These are phyloP conservation scores for Hyposmocoma kahamanoa DNA, from an alignment of 1,140 invertebrate species.

Conservation along the genomic window DNA sequence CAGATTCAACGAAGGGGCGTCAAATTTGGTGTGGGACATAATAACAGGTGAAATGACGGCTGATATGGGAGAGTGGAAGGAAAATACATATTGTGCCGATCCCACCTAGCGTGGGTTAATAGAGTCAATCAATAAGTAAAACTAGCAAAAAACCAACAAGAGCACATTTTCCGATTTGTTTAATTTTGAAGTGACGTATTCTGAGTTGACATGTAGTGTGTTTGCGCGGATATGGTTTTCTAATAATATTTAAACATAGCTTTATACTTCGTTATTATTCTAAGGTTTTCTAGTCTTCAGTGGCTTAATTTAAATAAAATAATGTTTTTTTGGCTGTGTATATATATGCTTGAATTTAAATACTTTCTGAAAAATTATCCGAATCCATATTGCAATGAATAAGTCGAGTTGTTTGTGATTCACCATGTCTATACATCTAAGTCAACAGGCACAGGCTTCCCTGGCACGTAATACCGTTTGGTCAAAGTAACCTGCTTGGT, in stretches of 20 bases:
- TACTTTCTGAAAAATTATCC: neutral
- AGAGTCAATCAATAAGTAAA: too few species aligned
- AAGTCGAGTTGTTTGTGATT: conserved; percentile 2
- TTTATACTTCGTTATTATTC: too few species aligned
- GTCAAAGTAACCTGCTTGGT: conserved; percentile 71
- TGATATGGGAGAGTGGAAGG: too few species aligned
- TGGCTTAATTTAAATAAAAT: too few species aligned
- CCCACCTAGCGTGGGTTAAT: too few species aligned
- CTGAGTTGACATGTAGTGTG: neutral
- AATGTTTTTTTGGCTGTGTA: too few species aligned
- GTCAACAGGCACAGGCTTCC: conserved; percentile 80
- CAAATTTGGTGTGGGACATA: too few species aligned
- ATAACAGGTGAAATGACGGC: too few species aligned
- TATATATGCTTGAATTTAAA: neutral
- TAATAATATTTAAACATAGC: neutral
- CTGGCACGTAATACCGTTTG: conserved; percentile 75
- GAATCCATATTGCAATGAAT: neutral
- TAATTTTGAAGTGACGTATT: neutral
- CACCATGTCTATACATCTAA: conserved; percentile 79
- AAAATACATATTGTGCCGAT: too few species aligned
- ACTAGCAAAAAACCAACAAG: too few species aligned
- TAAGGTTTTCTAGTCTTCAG: too few species aligned
- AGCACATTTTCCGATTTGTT: neutral
- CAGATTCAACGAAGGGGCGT: too few species aligned
- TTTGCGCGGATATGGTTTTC: neutral